These are phyloP conservation scores for Sarcophaga caerulescens DNA, from an alignment of 2,888 invertebrate species.

Conservation along the genomic window DNA sequence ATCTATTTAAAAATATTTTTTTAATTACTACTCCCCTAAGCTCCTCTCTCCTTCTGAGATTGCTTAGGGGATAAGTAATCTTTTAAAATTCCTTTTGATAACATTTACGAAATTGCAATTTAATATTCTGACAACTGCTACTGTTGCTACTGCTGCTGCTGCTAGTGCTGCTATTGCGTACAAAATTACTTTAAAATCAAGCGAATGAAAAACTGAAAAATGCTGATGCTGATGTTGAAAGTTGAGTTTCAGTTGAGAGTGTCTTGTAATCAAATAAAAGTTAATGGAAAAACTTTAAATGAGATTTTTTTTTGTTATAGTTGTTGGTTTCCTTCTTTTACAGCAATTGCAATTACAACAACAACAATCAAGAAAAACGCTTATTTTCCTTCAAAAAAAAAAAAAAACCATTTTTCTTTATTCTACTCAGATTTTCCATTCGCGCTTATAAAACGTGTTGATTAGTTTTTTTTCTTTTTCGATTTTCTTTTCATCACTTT, in stretches of 20 bases:
- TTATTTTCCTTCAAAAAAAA: slow-evolving; percentile 8
- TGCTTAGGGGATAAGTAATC: background rate
- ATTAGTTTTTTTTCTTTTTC: slow-evolving; percentile 27
- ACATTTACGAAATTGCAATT: slow-evolving; percentile 43
- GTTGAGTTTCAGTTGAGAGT: slow-evolving; percentile 9
- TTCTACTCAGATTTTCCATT: background rate
- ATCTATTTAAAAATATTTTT: slow-evolving; percentile 1
- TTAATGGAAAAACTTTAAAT: slow-evolving; percentile 68
- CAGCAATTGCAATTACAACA: background rate
- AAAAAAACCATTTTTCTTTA: background rate
- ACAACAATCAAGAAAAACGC: slow-evolving; percentile 1
- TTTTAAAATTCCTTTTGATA: slow-evolving; percentile 7
- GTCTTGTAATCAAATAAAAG: slow-evolving; percentile 62
- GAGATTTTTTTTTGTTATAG: slow-evolving; percentile 54
- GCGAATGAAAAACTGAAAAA: slow-evolving; percentile 4
- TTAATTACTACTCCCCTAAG: background rate
- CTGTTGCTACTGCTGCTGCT: background rate
- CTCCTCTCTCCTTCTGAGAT: background rate
- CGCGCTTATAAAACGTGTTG: slow-evolving; percentile 53
- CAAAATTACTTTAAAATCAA: background rate
- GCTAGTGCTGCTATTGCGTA: background rate
- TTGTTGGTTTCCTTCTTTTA: background rate
- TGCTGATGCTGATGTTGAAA: background rate
- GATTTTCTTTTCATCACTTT: background rate
- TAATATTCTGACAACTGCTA: slow-evolving; percentile 42